Evolutionary conservation across 2,797 vertebrate genomes (phyloP), one percentile per base, ranked within the genome.

Genomic region (Fratercula arctica): DNA sequence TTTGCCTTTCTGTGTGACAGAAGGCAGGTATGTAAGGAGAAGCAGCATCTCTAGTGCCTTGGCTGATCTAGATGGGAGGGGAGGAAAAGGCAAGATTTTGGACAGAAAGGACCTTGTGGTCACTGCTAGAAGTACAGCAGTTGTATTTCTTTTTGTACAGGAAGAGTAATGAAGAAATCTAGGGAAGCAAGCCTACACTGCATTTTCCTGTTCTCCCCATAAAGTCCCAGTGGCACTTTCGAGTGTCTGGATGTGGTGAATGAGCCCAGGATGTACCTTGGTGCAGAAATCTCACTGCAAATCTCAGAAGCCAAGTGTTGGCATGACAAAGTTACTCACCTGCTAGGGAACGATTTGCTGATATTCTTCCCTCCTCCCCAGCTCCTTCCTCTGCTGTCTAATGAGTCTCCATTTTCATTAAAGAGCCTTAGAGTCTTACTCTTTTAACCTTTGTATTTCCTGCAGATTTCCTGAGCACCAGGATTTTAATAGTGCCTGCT

Each of bases 361-460:
- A 43, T 89, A 39, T 41, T 64, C 20, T 21, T 8, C 6, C 46
- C 20, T 1, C 3, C 16, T 16, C 48, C 28, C 25, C 12, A 31
- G 10, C n/a, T 89, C 41, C 43, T 95, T 92, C 53, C 20, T 91
- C n/a, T 85, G 17, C 45, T 84, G 50, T 80, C 68, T 89, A 87
- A 90, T 50, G 75, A 88, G 67, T 66, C 45, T 95, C 29, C 26
- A 17, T 80, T 93, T 96, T 68, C 78, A 74, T 57, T 75, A 72
- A 61, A 69, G 69, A 86, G 8, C 48, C 29, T 80, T 53, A 46
- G 41, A 87, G 53, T 56, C 74, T 87, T 89, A 54, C 80, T 79
- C 51, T 46, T 96, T 80, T 89, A 89, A 72, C 56, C 60, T 87
- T 68, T 90, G 18, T 67, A n/a, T 90, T 96, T 96, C 74, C 60